Base-by-base conservation (phyloP, 2,797 vertebrate species). In the Pogonophryne albipinna region DNA sequence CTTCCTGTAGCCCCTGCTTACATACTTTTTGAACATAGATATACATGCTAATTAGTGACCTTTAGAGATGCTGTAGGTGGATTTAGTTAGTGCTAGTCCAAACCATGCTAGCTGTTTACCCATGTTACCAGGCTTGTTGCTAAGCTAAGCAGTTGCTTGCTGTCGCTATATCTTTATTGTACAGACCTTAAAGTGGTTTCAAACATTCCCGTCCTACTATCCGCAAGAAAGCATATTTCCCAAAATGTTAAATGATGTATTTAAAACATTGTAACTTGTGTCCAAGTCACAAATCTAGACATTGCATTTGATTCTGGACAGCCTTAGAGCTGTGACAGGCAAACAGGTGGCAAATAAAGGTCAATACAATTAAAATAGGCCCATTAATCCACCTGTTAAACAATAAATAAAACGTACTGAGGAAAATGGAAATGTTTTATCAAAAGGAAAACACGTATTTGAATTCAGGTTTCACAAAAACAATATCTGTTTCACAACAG, bases 281-380 rank as follows among this genome's bases (percentile, higher is more conserved):
- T 66, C 52, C 49, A 57, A 9, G 51, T 63, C 50, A 38, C 56
- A 66, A 63, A 68, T 50, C 6, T 16, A 55, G 51, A 76, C 60
- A 70, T 78, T 46, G 75, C 66, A 56, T 60, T 20, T 61, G 61
- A 19, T 44, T 61, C 65, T 71, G 65, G 71, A 77, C 76, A 75
- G 72, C 56, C 53, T 71, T 63, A 76, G 69, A 72, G 69, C 44
- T 78, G n/a, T 34, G 19, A 62, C 82, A 86, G 81, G 71, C 84
- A 56, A 56, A 42, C 76, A 81, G 49, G 50, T 79, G 52, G 16
- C 19, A 52, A 75, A 61, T 14, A 64, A 68, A 67, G 34, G 34
- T 38, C 34, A 58, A 15, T 16, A 74, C 59, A 67, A 76, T 46
- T 41, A 49, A 55, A 78, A 70, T 67, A 72, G 61, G 34, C 45